A percentile compares a stretch with the other conserved stretches of the same genome.
These are phyloP conservation scores for Pseudococcus viburni DNA, from an alignment of 2,888 invertebrate species.

Conservation along the genomic window DNA sequence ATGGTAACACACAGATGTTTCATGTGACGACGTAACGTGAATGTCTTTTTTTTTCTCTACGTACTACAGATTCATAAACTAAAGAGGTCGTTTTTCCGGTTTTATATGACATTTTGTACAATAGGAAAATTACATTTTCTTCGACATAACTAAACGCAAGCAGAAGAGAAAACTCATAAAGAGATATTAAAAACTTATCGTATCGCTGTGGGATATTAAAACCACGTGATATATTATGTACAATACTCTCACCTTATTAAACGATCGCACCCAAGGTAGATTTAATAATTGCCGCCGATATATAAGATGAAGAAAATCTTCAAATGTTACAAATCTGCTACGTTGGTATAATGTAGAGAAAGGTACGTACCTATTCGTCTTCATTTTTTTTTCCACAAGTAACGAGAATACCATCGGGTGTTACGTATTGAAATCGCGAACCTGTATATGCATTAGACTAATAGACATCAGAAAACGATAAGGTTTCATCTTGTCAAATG, in stretches of 20 bases:
- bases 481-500: slow-evolving; percentile 14
- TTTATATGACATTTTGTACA: slow-evolving; percentile 54
- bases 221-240: slow-evolving; percentile 20
- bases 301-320: neutral
- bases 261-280: neutral
- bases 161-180: slow-evolving; percentile 39
- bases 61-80: slow-evolving; percentile 48
- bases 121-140: slow-evolving; percentile 57
- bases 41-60: slow-evolving; percentile 21
- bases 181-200: slow-evolving; percentile 55
- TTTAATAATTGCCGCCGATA: neutral
- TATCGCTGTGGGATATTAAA: slow-evolving; percentile 47
- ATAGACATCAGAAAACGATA: neutral
- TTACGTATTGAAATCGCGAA: neutral
- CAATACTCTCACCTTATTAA: slow-evolving; percentile 39
- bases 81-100: slow-evolving; percentile 52
- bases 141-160: slow-evolving; percentile 42
- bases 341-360: no score
- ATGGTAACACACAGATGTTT: slow-evolving; percentile 60
- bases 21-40: slow-evolving; percentile 58
- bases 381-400: no score
- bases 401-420: no score
- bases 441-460: neutral
- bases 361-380: no score
- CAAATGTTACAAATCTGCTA: neutral